Evolutionary conservation across 2,888 invertebrate species (phyloP), one percentile per base, ranked within the genome.

Genomic region (Steromphala cineraria): DNA sequence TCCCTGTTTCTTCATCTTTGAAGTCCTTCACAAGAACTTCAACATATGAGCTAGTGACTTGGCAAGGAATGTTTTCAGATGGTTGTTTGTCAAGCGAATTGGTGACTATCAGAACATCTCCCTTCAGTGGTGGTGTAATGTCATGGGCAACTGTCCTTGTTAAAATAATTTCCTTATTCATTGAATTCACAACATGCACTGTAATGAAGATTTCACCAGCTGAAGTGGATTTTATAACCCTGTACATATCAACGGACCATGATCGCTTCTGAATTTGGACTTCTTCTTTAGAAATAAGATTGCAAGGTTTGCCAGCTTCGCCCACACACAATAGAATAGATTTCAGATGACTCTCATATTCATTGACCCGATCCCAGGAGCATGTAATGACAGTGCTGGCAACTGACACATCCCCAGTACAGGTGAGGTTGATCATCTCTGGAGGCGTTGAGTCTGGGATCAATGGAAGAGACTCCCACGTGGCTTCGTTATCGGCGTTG

Each of bases 381-480:
- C 82, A 80, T 46, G 36, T 53, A 2, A 84, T 36, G 0, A 53
- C 19, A 15, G 82, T 17, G 15, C 62, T 52, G n/a, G 53, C 10
- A 17, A 36, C 8, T 1, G 82, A 82, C 13, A 82, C 53, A 17
- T 67, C 62, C 7, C 40, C 17, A 4, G 81, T 53, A 55, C 81
- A 84, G 2, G 15, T 40, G 19, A 83, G 78, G 46, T 79, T 56
- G 2, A 53, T 40, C 5, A 84, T 24, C 21, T 13, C 21, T 0
- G 84, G 84, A 24, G 75, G 67, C 13, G 81, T 80, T 13, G 67
- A 40, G 55, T 84, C 84, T 8, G 75, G 53, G 1, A 78, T 81
- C 15, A 84, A 17, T 2, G 81, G 36, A 53, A 81, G 67, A n/a
- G 82, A 67, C 2, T 15, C n/a, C 40, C 40, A 17, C 2, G 40